phyloP scores from a whole-genome alignment of 2,113 vertebrate genomes.

The Gorsachius goisagi region DNA sequence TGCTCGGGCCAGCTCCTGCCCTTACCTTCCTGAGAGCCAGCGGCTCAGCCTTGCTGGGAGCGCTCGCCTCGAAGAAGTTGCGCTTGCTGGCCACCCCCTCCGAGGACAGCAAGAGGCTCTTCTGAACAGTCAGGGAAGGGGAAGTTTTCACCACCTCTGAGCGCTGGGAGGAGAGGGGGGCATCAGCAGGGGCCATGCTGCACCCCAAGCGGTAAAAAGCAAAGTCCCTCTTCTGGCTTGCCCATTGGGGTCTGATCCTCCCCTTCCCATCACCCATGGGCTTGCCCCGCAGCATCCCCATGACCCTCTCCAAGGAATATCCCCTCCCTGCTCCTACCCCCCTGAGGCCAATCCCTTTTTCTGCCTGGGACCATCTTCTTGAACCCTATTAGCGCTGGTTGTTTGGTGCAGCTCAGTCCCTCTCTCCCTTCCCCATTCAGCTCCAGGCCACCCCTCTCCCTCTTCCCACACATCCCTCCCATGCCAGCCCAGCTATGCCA shows the following conservation, averaged over 20 bases:
- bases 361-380: neutral
- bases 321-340: neutral
- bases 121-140: slow-evolving; percentile 67
- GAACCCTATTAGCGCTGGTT: neutral
- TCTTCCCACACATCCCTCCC: neutral
- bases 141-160: slow-evolving; percentile 72
- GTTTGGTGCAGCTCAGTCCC: neutral
- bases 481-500: neutral
- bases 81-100: slow-evolving; percentile 89
- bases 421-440: accelerated
- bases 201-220: neutral
- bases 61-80: slow-evolving; percentile 84
- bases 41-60: slow-evolving; percentile 2
- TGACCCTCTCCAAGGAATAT: neutral
- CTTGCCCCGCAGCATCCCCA: neutral
- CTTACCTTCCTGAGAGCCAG: slow-evolving; percentile 73
- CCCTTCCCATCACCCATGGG: neutral
- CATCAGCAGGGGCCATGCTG: neutral
- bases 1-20: neutral
- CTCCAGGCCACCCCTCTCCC: neutral
- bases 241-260: neutral
- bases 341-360: neutral
- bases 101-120: slow-evolving; percentile 71
- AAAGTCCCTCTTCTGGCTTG: neutral
- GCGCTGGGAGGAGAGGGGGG: slow-evolving; percentile 69